A percentile compares a stretch with the other conserved stretches of the same genome.
Evolutionary conservation across 2,113 vertebrate genomes (phyloP).

Genomic region (Caracal caracal): DNA sequence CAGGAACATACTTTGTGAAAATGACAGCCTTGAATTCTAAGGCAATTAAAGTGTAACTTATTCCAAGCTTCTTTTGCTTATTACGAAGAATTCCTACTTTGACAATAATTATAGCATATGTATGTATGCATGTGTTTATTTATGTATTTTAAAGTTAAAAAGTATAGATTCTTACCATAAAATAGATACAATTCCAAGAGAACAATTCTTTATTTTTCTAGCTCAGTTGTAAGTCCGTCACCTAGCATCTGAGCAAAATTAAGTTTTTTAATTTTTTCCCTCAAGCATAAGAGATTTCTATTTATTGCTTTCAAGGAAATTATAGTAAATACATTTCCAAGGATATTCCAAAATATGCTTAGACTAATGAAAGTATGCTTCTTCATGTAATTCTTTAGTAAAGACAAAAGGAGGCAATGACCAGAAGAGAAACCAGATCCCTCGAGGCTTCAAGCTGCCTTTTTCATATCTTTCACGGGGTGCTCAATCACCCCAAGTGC

Average conservation of each 20-base stretch:
- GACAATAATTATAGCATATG: not conserved
- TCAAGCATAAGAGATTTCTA: not conserved
- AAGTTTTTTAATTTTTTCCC: not conserved
- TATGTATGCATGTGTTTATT: not conserved
- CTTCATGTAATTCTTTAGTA: not conserved
- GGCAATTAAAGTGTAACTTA: not conserved
- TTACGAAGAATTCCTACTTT: not conserved
- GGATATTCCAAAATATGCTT: not conserved
- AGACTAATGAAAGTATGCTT: not conserved
- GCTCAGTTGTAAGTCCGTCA: not conserved
- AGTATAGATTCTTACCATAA: not conserved
- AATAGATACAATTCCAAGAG: not conserved
- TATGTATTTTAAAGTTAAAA: not conserved
- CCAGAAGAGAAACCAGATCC: not conserved
- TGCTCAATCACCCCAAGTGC: not conserved
- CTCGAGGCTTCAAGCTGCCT: not conserved
- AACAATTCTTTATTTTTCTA: not conserved
- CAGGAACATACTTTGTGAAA: not conserved
- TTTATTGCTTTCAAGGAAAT: not conserved
- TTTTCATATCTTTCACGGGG: not conserved
- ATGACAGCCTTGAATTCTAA: not conserved
- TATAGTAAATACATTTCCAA: not conserved
- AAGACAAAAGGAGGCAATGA: not conserved
- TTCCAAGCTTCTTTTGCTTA: not conserved
- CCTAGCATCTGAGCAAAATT: not conserved